Percentiles rank a stretch among this genome's conserved stretches.
Conservation (phyloP, 2,113 vertebrate species). For the Fukomys damarensis region DNA sequence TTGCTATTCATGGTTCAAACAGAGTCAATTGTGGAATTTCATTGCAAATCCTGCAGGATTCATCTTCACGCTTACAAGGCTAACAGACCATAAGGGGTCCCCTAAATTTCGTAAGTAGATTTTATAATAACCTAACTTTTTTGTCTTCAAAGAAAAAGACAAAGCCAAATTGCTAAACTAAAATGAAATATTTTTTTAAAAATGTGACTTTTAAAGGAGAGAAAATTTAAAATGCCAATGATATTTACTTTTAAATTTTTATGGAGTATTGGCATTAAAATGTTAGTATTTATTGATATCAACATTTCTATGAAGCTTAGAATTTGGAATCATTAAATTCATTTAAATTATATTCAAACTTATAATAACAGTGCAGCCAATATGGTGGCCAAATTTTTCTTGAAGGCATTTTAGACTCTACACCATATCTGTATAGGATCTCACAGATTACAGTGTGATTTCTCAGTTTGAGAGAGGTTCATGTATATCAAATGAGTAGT, state of each 20-base stretch:
- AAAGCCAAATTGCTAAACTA: slow-evolving; percentile 47
- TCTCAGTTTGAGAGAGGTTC: not conserved
- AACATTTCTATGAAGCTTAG: slow-evolving; percentile 4
- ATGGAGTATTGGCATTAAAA: not conserved
- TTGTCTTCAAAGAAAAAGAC: slow-evolving; percentile 32
- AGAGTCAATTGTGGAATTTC: not conserved
- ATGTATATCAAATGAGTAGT: not conserved
- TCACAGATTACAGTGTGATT: not conserved
- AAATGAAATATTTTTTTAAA: slow-evolving; percentile 32
- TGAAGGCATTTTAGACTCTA: not conserved
- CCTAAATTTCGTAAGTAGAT: not conserved
- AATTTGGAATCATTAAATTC: slow-evolving; percentile 19
- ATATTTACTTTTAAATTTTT: slow-evolving; percentile 1
- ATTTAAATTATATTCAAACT: slow-evolving; percentile 39
- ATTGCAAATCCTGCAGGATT: not conserved
- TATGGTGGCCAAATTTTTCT: not conserved
- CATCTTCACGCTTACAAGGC: not conserved
- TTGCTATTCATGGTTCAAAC: not conserved
- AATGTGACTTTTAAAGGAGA: not conserved
- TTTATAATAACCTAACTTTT: slow-evolving; percentile 31
- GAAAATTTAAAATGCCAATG: not conserved
- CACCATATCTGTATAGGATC: not conserved
- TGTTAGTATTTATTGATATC: not conserved
- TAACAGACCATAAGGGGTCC: not conserved
- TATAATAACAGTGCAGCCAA: not conserved